phyloP scores from a whole-genome alignment of 37 sponge, comb jelly and placozoan species.

The Chondrilla cf. caribensis region DNA sequence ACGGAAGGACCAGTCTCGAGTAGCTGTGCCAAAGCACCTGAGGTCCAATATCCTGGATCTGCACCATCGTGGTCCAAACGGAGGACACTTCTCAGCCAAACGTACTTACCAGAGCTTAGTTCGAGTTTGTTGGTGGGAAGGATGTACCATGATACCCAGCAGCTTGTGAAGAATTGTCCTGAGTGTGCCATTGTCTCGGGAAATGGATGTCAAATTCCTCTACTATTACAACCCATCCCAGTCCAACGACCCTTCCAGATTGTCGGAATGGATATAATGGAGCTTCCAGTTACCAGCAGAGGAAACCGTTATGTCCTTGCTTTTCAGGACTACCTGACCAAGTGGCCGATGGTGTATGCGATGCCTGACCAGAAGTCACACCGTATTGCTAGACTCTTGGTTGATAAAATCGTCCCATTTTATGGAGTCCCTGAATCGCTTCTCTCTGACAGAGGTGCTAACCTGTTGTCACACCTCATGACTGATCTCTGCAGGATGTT shows the following conservation, averaged over 20 bases:
- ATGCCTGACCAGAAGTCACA: slow-evolving; percentile 55
- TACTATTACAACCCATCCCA: slow-evolving; percentile 49
- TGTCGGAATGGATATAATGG: slow-evolving; percentile 47
- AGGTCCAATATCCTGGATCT: slow-evolving; percentile 11
- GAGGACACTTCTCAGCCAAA: slow-evolving; percentile 49
- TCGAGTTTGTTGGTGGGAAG: slow-evolving; percentile 50
- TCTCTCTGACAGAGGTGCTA: slow-evolving; percentile 48
- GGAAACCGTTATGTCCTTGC: slow-evolving; percentile 54
- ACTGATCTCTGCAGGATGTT: slow-evolving; percentile 16
- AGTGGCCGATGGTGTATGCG: slow-evolving; percentile 62
- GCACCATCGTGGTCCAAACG: slow-evolving; percentile 24
- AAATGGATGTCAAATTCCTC: neutral
- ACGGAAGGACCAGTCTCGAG: slow-evolving; percentile 17
- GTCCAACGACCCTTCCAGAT: slow-evolving; percentile 57
- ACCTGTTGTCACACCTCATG: slow-evolving; percentile 51
- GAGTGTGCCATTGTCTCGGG: slow-evolving; percentile 52
- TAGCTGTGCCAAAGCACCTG: slow-evolving; percentile 45
- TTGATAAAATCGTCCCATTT: slow-evolving; percentile 36
- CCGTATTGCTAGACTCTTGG: slow-evolving; percentile 29
- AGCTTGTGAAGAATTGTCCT: slow-evolving; percentile 27
- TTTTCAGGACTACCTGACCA: slow-evolving; percentile 55
- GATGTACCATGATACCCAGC: slow-evolving; percentile 38
- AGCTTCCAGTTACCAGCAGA: slow-evolving; percentile 19
- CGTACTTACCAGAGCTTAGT: slow-evolving; percentile 13
- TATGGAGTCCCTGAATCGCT: slow-evolving; percentile 33